These are phyloP conservation scores for Epizoanthus rinbou DNA, from an alignment of 92 coral and sea anemone genomes.

Conservation along the genomic window DNA sequence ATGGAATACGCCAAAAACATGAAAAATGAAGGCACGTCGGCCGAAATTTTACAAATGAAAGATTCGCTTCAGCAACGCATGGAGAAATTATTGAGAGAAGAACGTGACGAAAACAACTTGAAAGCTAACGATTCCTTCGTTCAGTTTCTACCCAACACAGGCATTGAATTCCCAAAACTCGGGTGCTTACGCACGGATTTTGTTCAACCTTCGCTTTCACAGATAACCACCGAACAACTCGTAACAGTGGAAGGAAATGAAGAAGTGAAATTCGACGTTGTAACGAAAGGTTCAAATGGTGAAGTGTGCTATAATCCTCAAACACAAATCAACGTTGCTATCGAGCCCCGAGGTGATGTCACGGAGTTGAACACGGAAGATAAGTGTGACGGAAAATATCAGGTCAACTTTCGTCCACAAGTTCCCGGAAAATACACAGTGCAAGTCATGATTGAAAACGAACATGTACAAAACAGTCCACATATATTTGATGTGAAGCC, in stretches of 20 bases:
- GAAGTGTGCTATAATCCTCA: background rate
- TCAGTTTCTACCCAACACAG: background rate
- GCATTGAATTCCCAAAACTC: background rate
- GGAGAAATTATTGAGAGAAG: background rate
- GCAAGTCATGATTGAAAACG: no score
- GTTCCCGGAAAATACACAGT: no score
- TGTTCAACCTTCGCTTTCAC: background rate
- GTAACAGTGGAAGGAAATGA: background rate
- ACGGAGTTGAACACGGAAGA: no score
- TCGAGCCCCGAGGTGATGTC: background rate
- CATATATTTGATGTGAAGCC: no score
- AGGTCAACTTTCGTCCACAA: no score
- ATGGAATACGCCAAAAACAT: background rate
- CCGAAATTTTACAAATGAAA: no score
- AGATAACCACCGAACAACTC: background rate
- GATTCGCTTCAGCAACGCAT: background rate
- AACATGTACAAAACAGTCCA: no score
- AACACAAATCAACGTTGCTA: background rate
- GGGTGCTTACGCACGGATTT: background rate
- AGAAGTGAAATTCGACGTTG: background rate
- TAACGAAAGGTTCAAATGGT: background rate
- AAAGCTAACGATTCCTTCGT: no score
- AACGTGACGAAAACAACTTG: no score
- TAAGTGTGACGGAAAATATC: no score
- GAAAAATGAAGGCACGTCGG: conserved; percentile 8